Conservation (phyloP, 2,888 invertebrate species). For the Eledona agricola region DNA sequence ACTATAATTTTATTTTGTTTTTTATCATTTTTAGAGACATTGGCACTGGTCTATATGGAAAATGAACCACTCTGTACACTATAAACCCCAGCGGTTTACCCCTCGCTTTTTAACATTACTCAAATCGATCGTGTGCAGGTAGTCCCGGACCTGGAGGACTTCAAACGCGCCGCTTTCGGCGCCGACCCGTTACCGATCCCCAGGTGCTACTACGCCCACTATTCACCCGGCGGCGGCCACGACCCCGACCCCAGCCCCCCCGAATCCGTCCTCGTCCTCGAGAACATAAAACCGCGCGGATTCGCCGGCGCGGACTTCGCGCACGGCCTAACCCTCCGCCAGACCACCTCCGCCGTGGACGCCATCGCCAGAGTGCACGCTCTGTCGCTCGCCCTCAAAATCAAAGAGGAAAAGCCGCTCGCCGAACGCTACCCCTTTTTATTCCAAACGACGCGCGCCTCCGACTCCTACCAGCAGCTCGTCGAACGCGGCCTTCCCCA, state of each 20-base stretch:
- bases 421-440: conserved; percentile 72
- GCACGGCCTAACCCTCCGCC: conserved; percentile 70
- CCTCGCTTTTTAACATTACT: too few relatives aligned
- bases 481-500: conserved; percentile 81
- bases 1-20: not conserved
- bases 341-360: conserved; percentile 74
- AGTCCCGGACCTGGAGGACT: conserved; percentile 74
- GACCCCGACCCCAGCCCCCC: conserved; percentile 63
- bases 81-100: too few relatives aligned
- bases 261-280: conserved; percentile 77
- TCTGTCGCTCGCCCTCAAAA: conserved; percentile 72
- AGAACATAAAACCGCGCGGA: conserved; percentile 75
- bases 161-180: conserved; percentile 62
- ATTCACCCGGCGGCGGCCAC: conserved; percentile 64
- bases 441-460: conserved; percentile 80
- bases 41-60: too few relatives aligned
- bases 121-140: too few relatives aligned
- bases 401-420: conserved; percentile 65
- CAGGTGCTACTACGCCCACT: conserved; percentile 73
- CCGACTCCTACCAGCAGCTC: conserved; percentile 81
- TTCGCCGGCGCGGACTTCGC: conserved; percentile 75
- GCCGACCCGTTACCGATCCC: conserved; percentile 71
- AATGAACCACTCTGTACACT: too few relatives aligned
- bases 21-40: too few relatives aligned
- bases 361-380: conserved; percentile 80